phyloP scores from a whole-genome alignment of 1,140 invertebrate species.

The Solen grandis region DNA sequence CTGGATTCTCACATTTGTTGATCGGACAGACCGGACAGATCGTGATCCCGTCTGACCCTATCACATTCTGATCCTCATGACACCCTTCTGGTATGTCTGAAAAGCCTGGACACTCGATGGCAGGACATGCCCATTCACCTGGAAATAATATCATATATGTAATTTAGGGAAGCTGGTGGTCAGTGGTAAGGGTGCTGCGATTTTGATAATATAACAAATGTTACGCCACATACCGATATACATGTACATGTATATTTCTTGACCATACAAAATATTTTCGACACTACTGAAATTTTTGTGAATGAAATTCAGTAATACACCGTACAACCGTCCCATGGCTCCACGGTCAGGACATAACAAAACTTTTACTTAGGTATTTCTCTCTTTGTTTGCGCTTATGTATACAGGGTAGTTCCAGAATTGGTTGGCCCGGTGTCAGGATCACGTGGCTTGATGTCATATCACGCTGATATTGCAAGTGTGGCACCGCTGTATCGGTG shows the following conservation, averaged over 20 bases:
- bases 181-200: not conserved
- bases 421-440: no score
- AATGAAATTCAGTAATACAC: not conserved
- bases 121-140: slow-evolving; percentile 6
- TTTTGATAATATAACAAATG: not conserved
- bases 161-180: not conserved
- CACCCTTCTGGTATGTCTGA: not conserved
- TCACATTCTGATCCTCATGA: not conserved
- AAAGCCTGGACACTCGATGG: not conserved
- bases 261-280: not conserved
- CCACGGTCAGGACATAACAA: no score
- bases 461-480: no score
- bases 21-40: slow-evolving; percentile 1
- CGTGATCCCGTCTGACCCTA: not conserved
- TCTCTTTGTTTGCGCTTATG: no score
- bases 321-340: not conserved
- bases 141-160: not conserved
- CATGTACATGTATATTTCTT: not conserved
- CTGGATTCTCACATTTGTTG: no score
- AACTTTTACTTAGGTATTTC: no score
- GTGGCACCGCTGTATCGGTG: no score
- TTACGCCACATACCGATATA: not conserved
- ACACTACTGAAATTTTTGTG: not conserved
- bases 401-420: no score
- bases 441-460: no score